These are phyloP conservation scores for Periphyllus acericola DNA, from an alignment of 2,888 invertebrate species.

Conservation along the genomic window DNA sequence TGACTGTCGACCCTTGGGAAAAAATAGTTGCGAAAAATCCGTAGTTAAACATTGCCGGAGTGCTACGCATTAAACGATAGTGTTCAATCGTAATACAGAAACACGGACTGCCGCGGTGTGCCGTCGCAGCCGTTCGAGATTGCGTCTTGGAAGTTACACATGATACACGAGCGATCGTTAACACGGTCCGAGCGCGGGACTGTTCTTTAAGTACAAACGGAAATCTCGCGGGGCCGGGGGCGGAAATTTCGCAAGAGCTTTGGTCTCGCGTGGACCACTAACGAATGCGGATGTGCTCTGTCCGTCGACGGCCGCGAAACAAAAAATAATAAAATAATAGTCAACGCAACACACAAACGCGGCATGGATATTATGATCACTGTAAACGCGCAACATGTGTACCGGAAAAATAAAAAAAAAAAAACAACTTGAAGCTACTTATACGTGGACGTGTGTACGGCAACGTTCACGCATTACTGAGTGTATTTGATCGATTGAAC, in stretches of 20 bases:
- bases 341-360: background rate
- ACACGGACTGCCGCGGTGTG: background rate
- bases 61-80: background rate
- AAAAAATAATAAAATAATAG: background rate
- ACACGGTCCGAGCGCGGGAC: too few relatives aligned
- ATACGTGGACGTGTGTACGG: background rate
- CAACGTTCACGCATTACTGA: too few relatives aligned
- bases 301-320: background rate
- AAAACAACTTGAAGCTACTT: background rate
- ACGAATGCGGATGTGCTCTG: too few relatives aligned
- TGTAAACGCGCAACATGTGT: background rate
- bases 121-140: background rate
- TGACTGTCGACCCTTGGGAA: background rate
- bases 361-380: background rate
- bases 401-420: background rate
- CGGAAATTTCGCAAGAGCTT: background rate
- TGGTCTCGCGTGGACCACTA: background rate
- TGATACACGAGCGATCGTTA: too few relatives aligned
- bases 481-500: background rate
- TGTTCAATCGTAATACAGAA: background rate
- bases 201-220: background rate
- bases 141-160: background rate
- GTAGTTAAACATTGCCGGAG: background rate
- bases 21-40: constrained; percentile 20
- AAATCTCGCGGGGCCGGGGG: background rate